These are phyloP conservation scores for Keiferia lycopersicella DNA, from an alignment of 2,888 invertebrate genomes.

Conservation along the genomic window DNA sequence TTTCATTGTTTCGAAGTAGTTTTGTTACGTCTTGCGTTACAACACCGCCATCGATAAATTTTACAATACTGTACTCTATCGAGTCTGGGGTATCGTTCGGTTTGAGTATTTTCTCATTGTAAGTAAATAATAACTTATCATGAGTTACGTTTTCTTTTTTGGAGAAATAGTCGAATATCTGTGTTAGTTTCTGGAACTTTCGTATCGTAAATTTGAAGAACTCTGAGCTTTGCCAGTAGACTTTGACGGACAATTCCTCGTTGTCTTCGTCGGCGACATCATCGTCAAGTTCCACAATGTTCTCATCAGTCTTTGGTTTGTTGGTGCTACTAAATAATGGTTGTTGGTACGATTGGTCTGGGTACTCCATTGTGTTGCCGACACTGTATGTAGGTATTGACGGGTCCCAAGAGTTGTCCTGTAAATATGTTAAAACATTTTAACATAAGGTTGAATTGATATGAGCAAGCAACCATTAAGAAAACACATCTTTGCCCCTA, in stretches of 20 bases:
- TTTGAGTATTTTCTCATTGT: constrained; percentile 62
- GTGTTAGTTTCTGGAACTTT: constrained; percentile 61
- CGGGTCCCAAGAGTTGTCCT: background rate
- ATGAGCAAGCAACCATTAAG: too few relatives aligned
- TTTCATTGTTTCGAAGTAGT: constrained; percentile 34
- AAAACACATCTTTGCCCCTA: too few relatives aligned
- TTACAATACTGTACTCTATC: constrained; percentile 64
- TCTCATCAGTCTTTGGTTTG: constrained; percentile 22
- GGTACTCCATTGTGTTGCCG: constrained; percentile 66
- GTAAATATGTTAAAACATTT: background rate
- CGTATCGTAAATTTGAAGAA: constrained; percentile 63
- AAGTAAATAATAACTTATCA: constrained; percentile 63
- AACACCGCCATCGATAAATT: constrained; percentile 74
- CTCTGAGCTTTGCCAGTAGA: constrained; percentile 70
- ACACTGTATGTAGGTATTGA: constrained; percentile 51
- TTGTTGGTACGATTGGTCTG: constrained; percentile 52
- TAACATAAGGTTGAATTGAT: too few relatives aligned
- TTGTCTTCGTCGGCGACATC: constrained; percentile 56
- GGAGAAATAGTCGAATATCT: constrained; percentile 65
- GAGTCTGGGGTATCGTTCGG: constrained; percentile 67
- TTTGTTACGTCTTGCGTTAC: constrained; percentile 52
- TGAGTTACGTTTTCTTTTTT: constrained; percentile 54
- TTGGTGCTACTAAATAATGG: constrained; percentile 48
- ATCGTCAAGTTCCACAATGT: constrained; percentile 41
- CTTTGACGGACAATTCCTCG: constrained; percentile 71